Evolutionary conservation across 2,888 invertebrate species (phyloP), one percentile per base, ranked within the genome.

Genomic region (Hedychridium roseum): DNA sequence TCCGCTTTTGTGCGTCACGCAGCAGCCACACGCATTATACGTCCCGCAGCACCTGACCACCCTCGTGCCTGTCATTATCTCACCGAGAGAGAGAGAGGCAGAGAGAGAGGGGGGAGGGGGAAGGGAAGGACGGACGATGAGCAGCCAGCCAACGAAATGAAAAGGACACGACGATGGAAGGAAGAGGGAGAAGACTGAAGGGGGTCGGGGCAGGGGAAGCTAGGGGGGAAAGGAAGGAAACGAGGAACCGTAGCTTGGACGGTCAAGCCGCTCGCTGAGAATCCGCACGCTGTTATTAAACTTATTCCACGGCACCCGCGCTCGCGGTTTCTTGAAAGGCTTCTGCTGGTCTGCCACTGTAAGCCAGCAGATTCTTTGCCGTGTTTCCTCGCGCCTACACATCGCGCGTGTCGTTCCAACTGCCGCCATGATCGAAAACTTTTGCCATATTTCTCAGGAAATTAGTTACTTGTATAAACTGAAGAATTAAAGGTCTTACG

Each of bases 1-100:
- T 27, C 37, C 18, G 6, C 11, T 30, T 30, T 5, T 30, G 5
- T 23, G 23, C 23, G 39, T 41, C 43, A 56, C 46, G 57, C 55
- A 50, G 57, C 45, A 54, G 50, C 52, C 51, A n/a, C n/a, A 54
- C 55, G 63, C 51, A 51, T 60, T 51, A 54, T 46, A n/a, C n/a
- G n/a, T n/a, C n/a, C n/a, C n/a, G 51, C 45, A 26, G 50, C 50
- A 41, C 42, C 51, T 50, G 62, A 51, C 61, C 68, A 61, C 69
- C 68, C 64, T 62, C 63, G 60, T 63, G 66, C 66, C 60, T 58
- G 63, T 69, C 66, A 70, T 71, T 71, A 71, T 63, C 60, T 50
- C 50, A 47, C 40, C 17, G 42, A 40, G 42, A 38, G 41, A 34
- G 17, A 42, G 16, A 21, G 36, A 35, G 11, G 34, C 14, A 27